Conservation (phyloP, 1,140 invertebrate genomes). For the Eubasilissa regina region DNA sequence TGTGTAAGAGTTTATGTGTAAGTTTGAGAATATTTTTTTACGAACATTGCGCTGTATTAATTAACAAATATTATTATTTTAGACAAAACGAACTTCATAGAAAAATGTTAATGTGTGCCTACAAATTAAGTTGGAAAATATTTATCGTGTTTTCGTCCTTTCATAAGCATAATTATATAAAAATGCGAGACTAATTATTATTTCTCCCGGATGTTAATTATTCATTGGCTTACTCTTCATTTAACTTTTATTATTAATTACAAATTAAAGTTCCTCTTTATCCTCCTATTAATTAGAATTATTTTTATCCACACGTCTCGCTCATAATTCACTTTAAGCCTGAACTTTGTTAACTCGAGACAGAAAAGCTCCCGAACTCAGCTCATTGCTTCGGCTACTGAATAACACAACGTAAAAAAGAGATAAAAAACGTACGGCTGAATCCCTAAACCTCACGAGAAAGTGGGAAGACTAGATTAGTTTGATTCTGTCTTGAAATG, state of each 20-base stretch:
- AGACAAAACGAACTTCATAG: background rate
- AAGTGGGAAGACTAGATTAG: conserved; percentile 31
- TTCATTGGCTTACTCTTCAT: conserved; percentile 25
- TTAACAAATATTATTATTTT: background rate
- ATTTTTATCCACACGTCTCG: conserved; percentile 58
- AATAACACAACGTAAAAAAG: conserved; percentile 39
- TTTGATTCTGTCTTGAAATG: conserved; percentile 30
- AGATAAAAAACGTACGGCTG: background rate
- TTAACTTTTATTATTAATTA: conserved; percentile 44
- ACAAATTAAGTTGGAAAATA: background rate
- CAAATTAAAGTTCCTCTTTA: conserved; percentile 45
- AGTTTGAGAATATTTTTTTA: too few relatives aligned
- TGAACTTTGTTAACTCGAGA: conserved; percentile 57
- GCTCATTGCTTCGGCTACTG: conserved; percentile 57
- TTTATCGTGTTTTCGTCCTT: background rate
- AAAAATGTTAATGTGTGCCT: background rate
- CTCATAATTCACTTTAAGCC: conserved; percentile 57
- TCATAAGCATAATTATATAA: background rate
- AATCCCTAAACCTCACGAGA: conserved; percentile 1
- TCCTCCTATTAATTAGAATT: conserved; percentile 58
- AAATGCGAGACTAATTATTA: background rate
- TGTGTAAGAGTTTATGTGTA: too few relatives aligned
- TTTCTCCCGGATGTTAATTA: conserved; percentile 21
- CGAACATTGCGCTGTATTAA: too few relatives aligned
- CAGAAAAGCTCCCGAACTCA: conserved; percentile 45